phyloP scores from a whole-genome alignment of 2,113 vertebrate genomes.

The Symphodus melops region DNA sequence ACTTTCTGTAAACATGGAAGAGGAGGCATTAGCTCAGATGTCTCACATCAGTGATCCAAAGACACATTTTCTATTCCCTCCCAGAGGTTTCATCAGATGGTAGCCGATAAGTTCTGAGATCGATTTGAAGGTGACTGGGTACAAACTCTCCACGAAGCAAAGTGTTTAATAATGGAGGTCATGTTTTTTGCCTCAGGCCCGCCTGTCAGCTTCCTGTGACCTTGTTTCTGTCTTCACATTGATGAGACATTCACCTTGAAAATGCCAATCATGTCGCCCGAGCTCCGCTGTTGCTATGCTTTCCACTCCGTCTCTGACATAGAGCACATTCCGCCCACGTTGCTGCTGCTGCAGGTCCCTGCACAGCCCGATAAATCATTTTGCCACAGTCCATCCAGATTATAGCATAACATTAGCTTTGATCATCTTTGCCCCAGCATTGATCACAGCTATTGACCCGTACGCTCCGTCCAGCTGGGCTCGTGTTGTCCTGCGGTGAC shows the following conservation, averaged over 20 bases:
- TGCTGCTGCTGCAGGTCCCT: conserved; percentile 14
- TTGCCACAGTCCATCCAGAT: conserved; percentile 53
- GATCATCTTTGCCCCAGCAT: conserved; percentile 65
- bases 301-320: background rate
- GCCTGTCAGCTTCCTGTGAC: conserved; percentile 1
- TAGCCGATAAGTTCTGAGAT: background rate
- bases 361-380: conserved; percentile 33
- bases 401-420: conserved; percentile 47
- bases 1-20: too few species aligned
- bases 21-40: too few species aligned
- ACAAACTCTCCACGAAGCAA: background rate
- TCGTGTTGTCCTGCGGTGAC: conserved; percentile 13
- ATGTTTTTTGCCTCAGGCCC: background rate
- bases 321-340: background rate
- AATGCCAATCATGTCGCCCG: background rate
- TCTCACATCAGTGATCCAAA: background rate
- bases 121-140: background rate
- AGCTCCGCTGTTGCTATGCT: background rate
- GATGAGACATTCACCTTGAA: conserved; percentile 4
- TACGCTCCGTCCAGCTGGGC: conserved; percentile 34
- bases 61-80: background rate
- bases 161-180: background rate
- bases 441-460: conserved; percentile 55
- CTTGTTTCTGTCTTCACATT: background rate
- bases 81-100: background rate